phyloP scores from a whole-genome alignment of 2,888 invertebrate species.

The Fragum whitleyi region DNA sequence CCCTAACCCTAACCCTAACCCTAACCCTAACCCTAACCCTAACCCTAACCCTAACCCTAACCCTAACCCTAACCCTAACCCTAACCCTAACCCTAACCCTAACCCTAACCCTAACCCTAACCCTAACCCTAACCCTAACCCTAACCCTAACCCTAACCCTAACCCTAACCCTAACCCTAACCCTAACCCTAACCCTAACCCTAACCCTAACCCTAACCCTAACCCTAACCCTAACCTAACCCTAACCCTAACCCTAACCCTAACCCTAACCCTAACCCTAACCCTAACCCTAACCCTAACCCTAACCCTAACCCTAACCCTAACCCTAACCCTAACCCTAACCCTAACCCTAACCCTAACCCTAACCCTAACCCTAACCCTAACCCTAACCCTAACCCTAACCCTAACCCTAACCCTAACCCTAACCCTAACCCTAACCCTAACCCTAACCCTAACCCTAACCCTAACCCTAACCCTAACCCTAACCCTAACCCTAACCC shows the following conservation, averaged over 20 bases:
- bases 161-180: conserved; percentile 40
- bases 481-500: conserved; percentile 43
- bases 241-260: conserved; percentile 50
- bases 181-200: conserved; percentile 38
- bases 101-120: conserved; percentile 41
- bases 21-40: conserved; percentile 36
- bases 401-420: conserved; percentile 33
- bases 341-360: conserved; percentile 35
- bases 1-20: conserved; percentile 40
- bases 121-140: conserved; percentile 33
- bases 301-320: conserved; percentile 17
- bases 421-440: conserved; percentile 36
- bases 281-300: conserved; percentile 33
- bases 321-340: conserved; percentile 17
- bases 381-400: conserved; percentile 37
- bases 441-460: conserved; percentile 28
- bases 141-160: conserved; percentile 52
- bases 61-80: conserved; percentile 35
- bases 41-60: conserved; percentile 51
- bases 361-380: conserved; percentile 23
- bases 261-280: conserved; percentile 54
- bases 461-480: conserved; percentile 38
- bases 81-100: conserved; percentile 44
- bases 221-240: conserved; percentile 19
- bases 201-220: conserved; percentile 33